Base-by-base conservation (phyloP, 2,888 invertebrate genomes). In the Quadroppia sp. region DNA sequence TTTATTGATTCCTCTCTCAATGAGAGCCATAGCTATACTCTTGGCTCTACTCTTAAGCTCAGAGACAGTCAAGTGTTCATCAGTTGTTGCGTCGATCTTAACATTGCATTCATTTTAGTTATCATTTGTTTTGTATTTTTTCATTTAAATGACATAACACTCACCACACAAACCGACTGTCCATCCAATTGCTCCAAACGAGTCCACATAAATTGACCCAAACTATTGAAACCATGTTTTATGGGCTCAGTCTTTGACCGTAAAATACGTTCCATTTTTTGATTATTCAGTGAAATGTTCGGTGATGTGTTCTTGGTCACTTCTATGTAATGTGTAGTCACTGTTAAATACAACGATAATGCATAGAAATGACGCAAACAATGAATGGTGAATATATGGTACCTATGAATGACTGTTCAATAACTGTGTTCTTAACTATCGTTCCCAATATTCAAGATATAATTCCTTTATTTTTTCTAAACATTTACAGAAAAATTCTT, bases 1-100 rank as follows among this genome's bases (percentile, higher is more conserved):
- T 28, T 70, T 59, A 17, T 25, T 74, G 45, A 74, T 48, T 15
- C 71, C 71, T 48, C 50, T 42, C 6, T 59, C 48, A 25, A 74
- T 17, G 6, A 74, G 61, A 20, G 71, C 71, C 4, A 48, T 17
- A 20, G 20, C 59, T 28, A 69, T 69, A 45, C 69, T 69, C 13
- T 45, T 69, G 3, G 69, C 42, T 9, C 2, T n/a, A 6, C 6
- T 15, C 28, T 28, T 69, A 3, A 69, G 17, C 25, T 42, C 23
- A 23, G 23, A 20, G 1, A 45, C 11, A 2, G 69, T 69, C 11
- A 69, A 23, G 1, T 4, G 36, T 45, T 69, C 25, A 25, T 69
- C 69, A 69, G 42, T 69, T 20, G 15, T 2, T 7, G 69, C 69
- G 36, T 69, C 45, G 69, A 69, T 45, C 69, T 69, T 28, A 56